Evolutionary conservation across 2,113 vertebrate species (phyloP).

Genomic region (Serinus canaria): DNA sequence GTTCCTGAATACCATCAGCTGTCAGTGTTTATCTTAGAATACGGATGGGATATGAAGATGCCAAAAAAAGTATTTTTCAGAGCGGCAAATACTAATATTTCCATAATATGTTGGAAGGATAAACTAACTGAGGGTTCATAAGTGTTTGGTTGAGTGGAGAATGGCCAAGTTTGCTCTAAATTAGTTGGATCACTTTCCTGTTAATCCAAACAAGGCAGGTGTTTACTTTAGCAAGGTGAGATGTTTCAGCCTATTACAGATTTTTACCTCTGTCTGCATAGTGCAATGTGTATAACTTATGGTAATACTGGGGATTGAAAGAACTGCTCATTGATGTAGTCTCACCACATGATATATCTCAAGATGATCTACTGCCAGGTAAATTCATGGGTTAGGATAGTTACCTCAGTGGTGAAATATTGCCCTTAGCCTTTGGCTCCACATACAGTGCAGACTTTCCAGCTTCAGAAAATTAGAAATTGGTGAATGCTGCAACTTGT

Average conservation of each 20-base stretch:
- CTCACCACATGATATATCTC: not conserved
- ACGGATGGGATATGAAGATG: slow-evolving; percentile 38
- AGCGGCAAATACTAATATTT: slow-evolving; percentile 34
- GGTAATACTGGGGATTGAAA: not conserved
- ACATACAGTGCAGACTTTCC: not conserved
- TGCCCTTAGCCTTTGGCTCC: slow-evolving; percentile 32
- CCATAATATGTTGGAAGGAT: slow-evolving; percentile 49
- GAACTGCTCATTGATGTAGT: not conserved
- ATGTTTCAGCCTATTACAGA: not conserved
- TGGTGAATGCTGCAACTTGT: not conserved
- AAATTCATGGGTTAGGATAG: not conserved
- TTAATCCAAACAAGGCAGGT: slow-evolving; percentile 26
- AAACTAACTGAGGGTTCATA: not conserved
- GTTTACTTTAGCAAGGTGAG: slow-evolving; percentile 33
- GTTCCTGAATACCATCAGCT: slow-evolving; percentile 51
- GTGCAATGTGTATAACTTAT: not conserved
- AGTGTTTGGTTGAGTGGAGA: slow-evolving; percentile 28
- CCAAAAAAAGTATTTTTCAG: slow-evolving; percentile 58
- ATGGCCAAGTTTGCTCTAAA: slow-evolving; percentile 5
- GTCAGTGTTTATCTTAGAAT: slow-evolving; percentile 49
- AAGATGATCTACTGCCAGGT: slow-evolving; percentile 20
- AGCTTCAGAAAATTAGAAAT: slow-evolving; percentile 9
- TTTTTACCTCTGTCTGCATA: not conserved
- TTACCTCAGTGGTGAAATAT: slow-evolving; percentile 49
- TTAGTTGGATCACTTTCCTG: not conserved